Evolutionary conservation across 2,797 vertebrate genomes (phyloP).

Genomic region (Enteromius afrohamiltoni): DNA sequence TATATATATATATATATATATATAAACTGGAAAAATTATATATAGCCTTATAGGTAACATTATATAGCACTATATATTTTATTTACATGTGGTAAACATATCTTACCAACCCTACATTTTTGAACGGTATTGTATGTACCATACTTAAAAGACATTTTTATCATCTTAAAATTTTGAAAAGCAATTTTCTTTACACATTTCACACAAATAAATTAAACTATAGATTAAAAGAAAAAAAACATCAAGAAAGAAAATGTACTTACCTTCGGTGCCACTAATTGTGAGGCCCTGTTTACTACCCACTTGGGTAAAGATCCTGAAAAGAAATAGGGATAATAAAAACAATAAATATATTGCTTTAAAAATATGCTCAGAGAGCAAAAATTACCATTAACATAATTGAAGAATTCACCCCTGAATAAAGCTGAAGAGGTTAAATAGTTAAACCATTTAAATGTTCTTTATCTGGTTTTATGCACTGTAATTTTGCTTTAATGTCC

Average conservation of each 20-base stretch:
- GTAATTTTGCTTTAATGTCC: background rate
- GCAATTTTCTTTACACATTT: background rate
- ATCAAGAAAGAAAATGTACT: background rate
- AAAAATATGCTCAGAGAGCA: background rate
- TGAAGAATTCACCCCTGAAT: background rate
- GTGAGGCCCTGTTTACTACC: constrained; percentile 89
- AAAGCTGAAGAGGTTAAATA: background rate
- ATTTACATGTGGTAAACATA: background rate
- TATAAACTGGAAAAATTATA: background rate
- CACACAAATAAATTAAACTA: background rate
- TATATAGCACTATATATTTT: background rate
- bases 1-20: background rate
- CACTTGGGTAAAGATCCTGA: constrained; percentile 92
- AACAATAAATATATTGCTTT: background rate
- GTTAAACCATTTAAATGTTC: background rate
- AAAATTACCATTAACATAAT: background rate
- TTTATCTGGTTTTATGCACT: background rate
- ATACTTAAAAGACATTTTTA: background rate
- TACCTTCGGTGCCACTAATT: constrained; percentile 92
- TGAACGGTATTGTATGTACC: background rate
- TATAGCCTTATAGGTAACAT: background rate
- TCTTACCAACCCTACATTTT: background rate
- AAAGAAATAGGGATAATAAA: constrained; percentile 48
- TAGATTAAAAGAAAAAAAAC: background rate
- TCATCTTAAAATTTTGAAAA: background rate